Conservation (phyloP, 2,113 vertebrate species). For the Zosterops pallidus region DNA sequence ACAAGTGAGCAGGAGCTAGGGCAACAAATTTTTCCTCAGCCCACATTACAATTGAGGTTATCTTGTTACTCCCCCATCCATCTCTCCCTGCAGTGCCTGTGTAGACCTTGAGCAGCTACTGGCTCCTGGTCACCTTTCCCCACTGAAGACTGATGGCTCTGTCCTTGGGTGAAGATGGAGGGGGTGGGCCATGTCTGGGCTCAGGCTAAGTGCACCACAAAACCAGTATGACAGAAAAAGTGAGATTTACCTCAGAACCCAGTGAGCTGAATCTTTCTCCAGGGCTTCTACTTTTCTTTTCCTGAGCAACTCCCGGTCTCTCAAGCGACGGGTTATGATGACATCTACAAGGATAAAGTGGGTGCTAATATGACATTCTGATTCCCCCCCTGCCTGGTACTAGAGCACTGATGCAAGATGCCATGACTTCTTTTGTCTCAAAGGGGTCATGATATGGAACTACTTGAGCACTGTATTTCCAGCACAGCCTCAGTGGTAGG, state of each 20-base stretch:
- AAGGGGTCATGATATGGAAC: not conserved
- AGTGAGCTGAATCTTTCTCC: conserved; percentile 83
- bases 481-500: not conserved
- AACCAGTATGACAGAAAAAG: not conserved
- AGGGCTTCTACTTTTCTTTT: conserved; percentile 88
- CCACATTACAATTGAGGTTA: not conserved
- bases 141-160: not conserved
- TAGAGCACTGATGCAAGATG: not conserved
- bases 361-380: not conserved
- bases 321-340: conserved; percentile 68
- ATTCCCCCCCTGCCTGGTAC: not conserved
- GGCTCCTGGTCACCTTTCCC: not conserved
- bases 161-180: not conserved
- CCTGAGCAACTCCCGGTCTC: conserved; percentile 86
- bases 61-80: not conserved
- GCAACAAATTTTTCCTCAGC: not conserved
- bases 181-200: not conserved
- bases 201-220: not conserved
- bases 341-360: conserved; percentile 40
- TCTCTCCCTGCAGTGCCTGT: fast-evolving
- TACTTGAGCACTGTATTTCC: not conserved
- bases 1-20: fast-evolving
- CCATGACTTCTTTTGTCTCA: not conserved
- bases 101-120: not conserved
- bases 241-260: conserved; percentile 83